A percentile compares a stretch with the other conserved stretches of the same genome.
Conservation (phyloP, 2,888 invertebrate species). For the Dicyrtoma fusca region DNA sequence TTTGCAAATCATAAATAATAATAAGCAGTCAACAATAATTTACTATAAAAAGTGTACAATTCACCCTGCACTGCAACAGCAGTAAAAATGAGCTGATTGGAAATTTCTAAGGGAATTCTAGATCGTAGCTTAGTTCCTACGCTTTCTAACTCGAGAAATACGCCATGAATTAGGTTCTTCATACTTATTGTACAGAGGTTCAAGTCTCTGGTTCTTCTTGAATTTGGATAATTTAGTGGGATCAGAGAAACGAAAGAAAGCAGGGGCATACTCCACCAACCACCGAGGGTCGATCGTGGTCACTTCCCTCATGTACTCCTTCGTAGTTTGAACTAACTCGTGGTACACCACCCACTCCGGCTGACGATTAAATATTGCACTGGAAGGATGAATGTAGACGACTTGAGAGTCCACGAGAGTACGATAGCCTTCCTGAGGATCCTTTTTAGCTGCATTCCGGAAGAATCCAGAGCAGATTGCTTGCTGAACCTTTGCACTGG, state of each 20-base stretch:
- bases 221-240: constrained; percentile 97
- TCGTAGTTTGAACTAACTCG: constrained; percentile 97
- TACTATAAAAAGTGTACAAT: too few relatives aligned
- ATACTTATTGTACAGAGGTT: constrained; percentile 97
- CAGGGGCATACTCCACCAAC: constrained; percentile 98
- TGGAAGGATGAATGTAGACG: constrained; percentile 98
- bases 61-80: too few relatives aligned
- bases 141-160: constrained; percentile 86
- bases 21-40: too few relatives aligned
- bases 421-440: constrained; percentile 95
- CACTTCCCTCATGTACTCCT: constrained; percentile 99
- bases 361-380: constrained; percentile 95
- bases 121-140: constrained; percentile 78
- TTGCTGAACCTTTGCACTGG: constrained; percentile 94
- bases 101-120: too few relatives aligned
- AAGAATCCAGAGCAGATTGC: constrained; percentile 99
- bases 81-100: too few relatives aligned
- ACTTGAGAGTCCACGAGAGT: constrained; percentile 97
- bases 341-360: constrained; percentile 99
- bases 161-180: constrained; percentile 99
- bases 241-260: constrained; percentile 98
- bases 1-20: too few relatives aligned
- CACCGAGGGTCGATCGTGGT: constrained; percentile 96
- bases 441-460: constrained; percentile 97
- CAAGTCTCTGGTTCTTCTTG: constrained; percentile 97